Base-by-base conservation (phyloP, 2,888 invertebrate species). In the Meliscaeva auricollis region DNA sequence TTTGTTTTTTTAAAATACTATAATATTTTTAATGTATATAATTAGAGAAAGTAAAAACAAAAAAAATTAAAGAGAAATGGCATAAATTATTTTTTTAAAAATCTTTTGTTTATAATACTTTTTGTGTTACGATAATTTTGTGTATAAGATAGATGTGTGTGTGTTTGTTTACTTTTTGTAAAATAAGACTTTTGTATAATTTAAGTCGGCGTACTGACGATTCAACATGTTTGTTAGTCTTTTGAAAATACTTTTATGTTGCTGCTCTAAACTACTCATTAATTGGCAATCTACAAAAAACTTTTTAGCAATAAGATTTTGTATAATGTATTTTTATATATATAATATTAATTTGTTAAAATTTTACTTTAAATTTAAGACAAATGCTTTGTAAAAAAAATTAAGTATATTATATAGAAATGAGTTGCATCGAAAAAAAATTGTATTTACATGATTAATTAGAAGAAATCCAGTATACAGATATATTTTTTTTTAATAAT, bases 51-150 rank as follows among this genome's bases (percentile, higher is more conserved):
- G 6, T 58, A 64, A 26, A 66, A 68, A 70, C 3, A 44, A 60
- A 32, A 26, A 68, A 32, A 73, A 84, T 5, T 32, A 32, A 38
- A 48, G 38, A 38, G 38, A 35, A 35, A 7, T 6, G 4, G 1
- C 30, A 1, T 60, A 77, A 87, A 83, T 87, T 64, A 87, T 87
- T 83, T 87, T 80, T 50, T 79, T 75, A 64, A 54, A 75, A 77
- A 69, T 50, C 9, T 58, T 44, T 78, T 64, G 52, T 69, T 73
- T 76, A 22, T 50, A 46, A 30, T 46, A 46, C 30, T 60, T 64
- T 72, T 30, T 70, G 75, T 82, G 70, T 52, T 26, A 56, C 20
- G 13, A 44, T 75, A 48, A 41, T 48, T 58, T 60, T 70, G 13
- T 46, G 48, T 41, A 52, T 56, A n/a, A n/a, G n/a, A n/a, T n/a